Base-by-base conservation (phyloP, 2,888 invertebrate genomes). In the Agrilus cyanescens region DNA sequence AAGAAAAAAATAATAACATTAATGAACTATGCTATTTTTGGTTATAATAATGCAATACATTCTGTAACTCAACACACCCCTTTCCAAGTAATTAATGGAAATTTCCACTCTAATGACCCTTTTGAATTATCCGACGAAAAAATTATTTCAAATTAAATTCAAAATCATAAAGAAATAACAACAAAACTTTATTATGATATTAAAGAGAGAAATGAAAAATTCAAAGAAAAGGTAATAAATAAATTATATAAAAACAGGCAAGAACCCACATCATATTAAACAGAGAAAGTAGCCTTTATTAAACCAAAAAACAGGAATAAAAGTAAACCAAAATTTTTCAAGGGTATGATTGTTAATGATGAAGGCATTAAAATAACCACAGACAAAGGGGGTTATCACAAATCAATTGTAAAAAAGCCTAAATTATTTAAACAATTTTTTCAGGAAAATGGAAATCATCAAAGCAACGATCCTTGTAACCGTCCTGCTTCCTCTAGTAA, bases 21-120 rank as follows among this genome's bases (percentile, higher is more conserved):
- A 12, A 42, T 45, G 43, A 34, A 39, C 14, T 43, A 31, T 31
- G 38, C 37, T 6, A 36, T 44, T 6, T 18, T 46, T 20, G 40
- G 40, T 4, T 46, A 46, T 20, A 46, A 44, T 14, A 44, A 43
- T 15, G 16, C 43, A 8, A 40, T 46, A 3, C 46, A 37, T 20
- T 30, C 31, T 4, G 25, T 25, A 7, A 46, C 43, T 6, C 15
- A 40, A n/a, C 38, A 33, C 10, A 40, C 39, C 6, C 40, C 43
- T 33, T 40, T 40, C 8, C 20, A 46, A 40, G 30, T 45, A 20
- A 38, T 38, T 18, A 32, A 38, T 15, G 45, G 39, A 10, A 7
- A 45, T 13, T 35, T 40, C 4, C 3, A 40, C 3, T 12, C 35
- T 13, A 13, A 33, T 2, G 34, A 32, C 12, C 25, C 38, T 14